phyloP scores from a whole-genome alignment of 2,888 invertebrate genomes.

The Vanessa cardui region DNA sequence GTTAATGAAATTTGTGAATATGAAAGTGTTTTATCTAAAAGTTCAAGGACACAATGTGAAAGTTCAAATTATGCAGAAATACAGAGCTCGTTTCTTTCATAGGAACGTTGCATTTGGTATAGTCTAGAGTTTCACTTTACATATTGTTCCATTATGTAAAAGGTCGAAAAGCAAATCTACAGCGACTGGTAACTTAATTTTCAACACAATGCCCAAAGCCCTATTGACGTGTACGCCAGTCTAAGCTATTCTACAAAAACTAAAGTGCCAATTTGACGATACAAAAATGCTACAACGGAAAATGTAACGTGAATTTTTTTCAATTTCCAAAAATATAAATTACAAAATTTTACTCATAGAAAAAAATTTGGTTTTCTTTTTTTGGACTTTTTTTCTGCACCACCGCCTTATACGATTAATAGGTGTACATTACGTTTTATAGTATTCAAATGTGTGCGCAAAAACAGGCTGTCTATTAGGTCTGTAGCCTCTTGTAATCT shows the following conservation, averaged over 20 bases:
- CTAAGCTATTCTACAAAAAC: conserved; percentile 17
- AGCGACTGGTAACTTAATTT: conserved; percentile 28
- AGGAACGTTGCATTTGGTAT: conserved; percentile 13
- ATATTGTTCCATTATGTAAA: conserved; percentile 40
- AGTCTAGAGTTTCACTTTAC: conserved; percentile 25
- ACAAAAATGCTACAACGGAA: conserved; percentile 9
- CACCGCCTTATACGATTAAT: no score
- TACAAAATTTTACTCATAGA: no score
- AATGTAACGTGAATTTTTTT: neutral
- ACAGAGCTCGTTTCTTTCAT: conserved; percentile 16
- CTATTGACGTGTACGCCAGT: conserved; percentile 12
- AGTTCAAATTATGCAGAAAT: conserved; percentile 11
- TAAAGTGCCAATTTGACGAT: conserved; percentile 25
- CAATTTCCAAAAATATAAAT: neutral
- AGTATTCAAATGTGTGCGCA: no score
- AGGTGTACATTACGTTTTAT: no score
- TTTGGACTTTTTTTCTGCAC: no score
- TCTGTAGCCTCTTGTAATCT: no score
- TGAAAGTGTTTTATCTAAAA: neutral
- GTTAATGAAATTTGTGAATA: neutral
- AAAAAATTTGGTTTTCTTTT: no score
- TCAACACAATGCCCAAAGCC: conserved; percentile 18
- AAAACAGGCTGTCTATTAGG: no score
- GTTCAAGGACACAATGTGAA: conserved; percentile 3
- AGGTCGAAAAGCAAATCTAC: conserved; percentile 26